Conservation (phyloP, 2,113 vertebrate genomes). For the Elephas maximus region DNA sequence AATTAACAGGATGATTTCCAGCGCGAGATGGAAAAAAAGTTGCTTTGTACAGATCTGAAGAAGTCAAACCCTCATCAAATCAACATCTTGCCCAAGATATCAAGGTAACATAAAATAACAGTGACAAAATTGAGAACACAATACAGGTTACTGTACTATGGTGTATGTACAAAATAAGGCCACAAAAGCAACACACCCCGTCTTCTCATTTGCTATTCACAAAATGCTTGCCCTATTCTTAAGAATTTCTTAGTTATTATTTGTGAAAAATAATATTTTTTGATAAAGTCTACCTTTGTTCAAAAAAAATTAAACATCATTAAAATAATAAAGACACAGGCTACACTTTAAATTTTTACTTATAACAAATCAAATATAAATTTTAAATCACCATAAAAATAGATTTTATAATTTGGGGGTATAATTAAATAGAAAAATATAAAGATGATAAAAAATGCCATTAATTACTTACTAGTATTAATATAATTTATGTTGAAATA, state of each 20-base stretch:
- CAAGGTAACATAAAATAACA: neutral
- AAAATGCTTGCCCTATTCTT: constrained; percentile 13
- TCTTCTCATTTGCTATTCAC: neutral
- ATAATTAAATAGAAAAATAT: constrained; percentile 39
- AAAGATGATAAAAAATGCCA: neutral
- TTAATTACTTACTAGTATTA: constrained; percentile 62
- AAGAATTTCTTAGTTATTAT: constrained; percentile 55
- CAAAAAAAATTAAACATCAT: constrained; percentile 17
- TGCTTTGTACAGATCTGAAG: neutral
- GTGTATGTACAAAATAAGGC: neutral
- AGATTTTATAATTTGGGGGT: neutral
- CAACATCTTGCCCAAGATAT: neutral
- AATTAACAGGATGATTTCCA: constrained; percentile 4
- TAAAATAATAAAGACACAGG: constrained; percentile 21
- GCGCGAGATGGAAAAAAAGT: neutral
- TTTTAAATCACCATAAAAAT: constrained; percentile 15
- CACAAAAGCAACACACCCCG: neutral
- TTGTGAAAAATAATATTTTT: constrained; percentile 27
- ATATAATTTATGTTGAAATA: constrained; percentile 26
- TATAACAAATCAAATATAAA: constrained; percentile 63
- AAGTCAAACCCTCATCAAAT: constrained; percentile 39
- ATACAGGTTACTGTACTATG: neutral
- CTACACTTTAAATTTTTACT: constrained; percentile 52
- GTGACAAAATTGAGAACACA: neutral
- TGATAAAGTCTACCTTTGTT: constrained; percentile 16